phyloP scores from a whole-genome alignment of 2,797 vertebrate species.

The Lindbergichthys nudifrons region DNA sequence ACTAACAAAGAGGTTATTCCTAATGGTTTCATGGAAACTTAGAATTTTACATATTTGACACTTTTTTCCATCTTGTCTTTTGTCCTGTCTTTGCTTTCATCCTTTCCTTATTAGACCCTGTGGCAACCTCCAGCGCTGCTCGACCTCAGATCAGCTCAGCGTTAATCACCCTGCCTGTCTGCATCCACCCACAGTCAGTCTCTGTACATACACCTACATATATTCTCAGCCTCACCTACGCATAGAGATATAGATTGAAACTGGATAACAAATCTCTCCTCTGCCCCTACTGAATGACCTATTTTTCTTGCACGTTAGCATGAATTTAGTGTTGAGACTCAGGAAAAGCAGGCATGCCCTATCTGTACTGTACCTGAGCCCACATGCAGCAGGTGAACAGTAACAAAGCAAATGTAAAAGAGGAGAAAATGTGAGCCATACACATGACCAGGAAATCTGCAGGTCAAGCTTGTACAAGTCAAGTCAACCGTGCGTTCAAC shows the following conservation, averaged over 20 bases:
- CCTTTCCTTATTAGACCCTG: conserved; percentile 25
- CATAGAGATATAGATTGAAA: conserved; percentile 23
- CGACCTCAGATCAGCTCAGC: conserved; percentile 37
- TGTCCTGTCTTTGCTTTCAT: conserved; percentile 21
- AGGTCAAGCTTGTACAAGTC: conserved; percentile 57
- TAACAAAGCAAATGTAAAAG: conserved; percentile 31
- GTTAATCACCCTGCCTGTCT: conserved; percentile 51
- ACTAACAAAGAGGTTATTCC: neutral
- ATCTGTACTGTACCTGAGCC: conserved; percentile 13
- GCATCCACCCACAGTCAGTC: conserved; percentile 30
- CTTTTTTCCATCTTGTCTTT: neutral
- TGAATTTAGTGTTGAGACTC: conserved; percentile 16
- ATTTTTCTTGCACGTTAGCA: conserved; percentile 23
- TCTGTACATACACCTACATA: conserved; percentile 36
- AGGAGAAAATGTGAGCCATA: conserved; percentile 25
- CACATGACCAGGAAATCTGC: conserved; percentile 50
- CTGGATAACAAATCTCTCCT: conserved; percentile 27
- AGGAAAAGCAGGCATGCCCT: neutral
- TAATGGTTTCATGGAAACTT: neutral
- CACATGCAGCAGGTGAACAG: conserved; percentile 15
- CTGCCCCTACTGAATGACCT: conserved; percentile 23
- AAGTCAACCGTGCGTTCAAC: conserved; percentile 56
- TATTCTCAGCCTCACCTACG: conserved; percentile 40
- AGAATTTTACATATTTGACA: conserved; percentile 11
- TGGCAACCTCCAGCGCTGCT: conserved; percentile 26